A percentile compares a stretch with the other conserved stretches of the same genome.
These are phyloP conservation scores for Onchidella celtica DNA, from an alignment of 2,888 invertebrate species.

Conservation along the genomic window DNA sequence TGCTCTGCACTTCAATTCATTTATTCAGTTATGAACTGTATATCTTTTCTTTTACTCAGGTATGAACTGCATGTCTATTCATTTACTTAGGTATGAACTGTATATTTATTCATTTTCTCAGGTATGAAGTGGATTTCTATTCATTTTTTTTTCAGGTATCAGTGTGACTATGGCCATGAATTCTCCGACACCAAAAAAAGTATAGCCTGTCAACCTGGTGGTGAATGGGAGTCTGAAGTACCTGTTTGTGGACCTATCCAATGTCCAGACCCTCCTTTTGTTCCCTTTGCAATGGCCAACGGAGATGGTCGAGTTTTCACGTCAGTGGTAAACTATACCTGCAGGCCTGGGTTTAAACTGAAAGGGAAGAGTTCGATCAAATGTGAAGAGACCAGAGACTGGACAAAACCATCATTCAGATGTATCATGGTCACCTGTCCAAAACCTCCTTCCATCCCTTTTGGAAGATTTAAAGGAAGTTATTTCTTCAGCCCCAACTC, in stretches of 20 bases:
- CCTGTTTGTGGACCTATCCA: slow-evolving; percentile 70
- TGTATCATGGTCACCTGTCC: slow-evolving; percentile 80
- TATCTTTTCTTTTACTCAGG: too few relatives aligned
- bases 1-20: too few relatives aligned
- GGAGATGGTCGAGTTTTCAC: slow-evolving; percentile 61
- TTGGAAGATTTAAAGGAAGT: too few relatives aligned
- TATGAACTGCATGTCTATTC: too few relatives aligned
- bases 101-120: too few relatives aligned
- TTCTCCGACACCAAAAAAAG: slow-evolving; percentile 58
- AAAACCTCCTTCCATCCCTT: slow-evolving; percentile 69
- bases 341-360: slow-evolving; percentile 73
- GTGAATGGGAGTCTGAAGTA: slow-evolving; percentile 71
- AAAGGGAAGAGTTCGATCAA: slow-evolving; percentile 60
- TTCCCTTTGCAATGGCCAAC: slow-evolving; percentile 61
- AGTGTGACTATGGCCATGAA: slow-evolving; percentile 63
- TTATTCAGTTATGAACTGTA: too few relatives aligned
- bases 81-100: too few relatives aligned
- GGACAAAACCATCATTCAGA: slow-evolving; percentile 63
- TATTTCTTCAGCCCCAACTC: slow-evolving; percentile 26
- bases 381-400: slow-evolving; percentile 70
- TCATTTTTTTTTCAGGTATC: slow-evolving; percentile 56
- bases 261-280: slow-evolving; percentile 68
- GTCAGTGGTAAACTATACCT: slow-evolving; percentile 70
- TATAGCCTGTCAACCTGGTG: slow-evolving; percentile 69
- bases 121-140: too few relatives aligned